Percentiles rank a stretch among this genome's conserved stretches.
Conservation (phyloP, 2,888 invertebrate genomes). For the Ceriagrion tenellum region DNA sequence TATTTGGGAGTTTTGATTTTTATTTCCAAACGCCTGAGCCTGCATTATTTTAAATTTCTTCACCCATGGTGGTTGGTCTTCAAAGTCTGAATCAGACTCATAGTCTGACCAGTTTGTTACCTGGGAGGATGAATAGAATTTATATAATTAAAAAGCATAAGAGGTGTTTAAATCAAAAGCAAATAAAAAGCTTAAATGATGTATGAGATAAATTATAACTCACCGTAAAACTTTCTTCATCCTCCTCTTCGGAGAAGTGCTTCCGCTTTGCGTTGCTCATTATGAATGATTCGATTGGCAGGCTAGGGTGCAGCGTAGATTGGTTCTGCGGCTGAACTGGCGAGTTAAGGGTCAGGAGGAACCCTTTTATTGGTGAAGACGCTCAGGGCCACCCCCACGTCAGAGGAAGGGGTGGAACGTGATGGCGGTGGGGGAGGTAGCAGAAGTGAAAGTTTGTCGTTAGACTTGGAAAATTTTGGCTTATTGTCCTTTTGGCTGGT, state of each 20-base stretch:
- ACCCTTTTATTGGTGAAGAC: slow-evolving; percentile 1
- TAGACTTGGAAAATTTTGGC: slow-evolving; percentile 18
- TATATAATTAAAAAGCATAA: neutral
- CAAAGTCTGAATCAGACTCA: slow-evolving; percentile 18
- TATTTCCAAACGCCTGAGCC: slow-evolving; percentile 2
- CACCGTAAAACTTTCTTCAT: slow-evolving; percentile 2
- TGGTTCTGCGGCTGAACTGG: neutral
- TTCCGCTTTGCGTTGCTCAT: slow-evolving; percentile 3
- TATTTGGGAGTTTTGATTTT: neutral
- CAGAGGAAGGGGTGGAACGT: slow-evolving; percentile 3
- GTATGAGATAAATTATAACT: neutral
- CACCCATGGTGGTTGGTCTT: slow-evolving; percentile 18
- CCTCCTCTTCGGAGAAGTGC: slow-evolving; percentile 3
- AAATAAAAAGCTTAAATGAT: neutral
- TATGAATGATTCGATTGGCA: neutral
- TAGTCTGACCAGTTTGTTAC: slow-evolving; percentile 18
- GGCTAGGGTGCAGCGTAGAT: slow-evolving; percentile 15
- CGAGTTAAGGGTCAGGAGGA: slow-evolving; percentile 3
- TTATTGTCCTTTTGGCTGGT: neutral
- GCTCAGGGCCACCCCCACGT: slow-evolving; percentile 10
- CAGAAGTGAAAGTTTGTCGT: slow-evolving; percentile 10
- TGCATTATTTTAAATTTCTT: slow-evolving; percentile 18
- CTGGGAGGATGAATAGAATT: neutral
- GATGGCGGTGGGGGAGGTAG: neutral
- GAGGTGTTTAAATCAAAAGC: neutral